Base-by-base conservation (phyloP, 2,888 invertebrate genomes). In the Mystacides longicornis region DNA sequence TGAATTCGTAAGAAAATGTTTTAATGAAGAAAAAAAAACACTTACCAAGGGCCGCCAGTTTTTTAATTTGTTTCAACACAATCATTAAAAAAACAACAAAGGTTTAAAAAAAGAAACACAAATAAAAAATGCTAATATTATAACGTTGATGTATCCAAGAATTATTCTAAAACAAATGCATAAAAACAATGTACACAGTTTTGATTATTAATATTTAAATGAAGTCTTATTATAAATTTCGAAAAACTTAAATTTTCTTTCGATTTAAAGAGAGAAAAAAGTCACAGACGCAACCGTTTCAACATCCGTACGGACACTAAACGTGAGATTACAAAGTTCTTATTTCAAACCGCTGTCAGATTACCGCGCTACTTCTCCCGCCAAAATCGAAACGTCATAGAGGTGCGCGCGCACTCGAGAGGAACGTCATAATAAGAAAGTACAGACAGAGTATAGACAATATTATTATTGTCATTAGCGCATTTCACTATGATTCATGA, bases 41-140 rank as follows among this genome's bases (percentile, higher is more conserved):
- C 60, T 54, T 19, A 60, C 60, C 60, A 21, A 60, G 50, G 22
- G 58, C 50, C 54, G 60, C 58, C 54, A 60, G 60, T 45, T 60
- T 60, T 53, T 54, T 53, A 19, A 60, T 48, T 53, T 58, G 58
- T 33, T 60, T 60, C 20, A 60, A 27, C 49, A 60, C 56, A 49
- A 58, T 52, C 60, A 58, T 60, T 46, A 48, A 55, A 49, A 45
- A 16, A 11, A 48, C 23, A 37, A 37, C 18, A 43, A 31, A 31
- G 11, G 7, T 14, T 31, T 14, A 48, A 48, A 48, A 48, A 14
- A 23, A 23, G 3, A 48, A 23, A 48, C 48, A 48, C 3, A 48
- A 21, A 14, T 7, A 9, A 9, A 48, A 48, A 23, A 21, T 23
- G 5, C 4, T 37, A 37, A 46, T 7, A 11, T 21, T 7, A 4